Evolutionary conservation across 2,113 vertebrate genomes (phyloP).

Genomic region (cat (Felis catus)): DNA sequence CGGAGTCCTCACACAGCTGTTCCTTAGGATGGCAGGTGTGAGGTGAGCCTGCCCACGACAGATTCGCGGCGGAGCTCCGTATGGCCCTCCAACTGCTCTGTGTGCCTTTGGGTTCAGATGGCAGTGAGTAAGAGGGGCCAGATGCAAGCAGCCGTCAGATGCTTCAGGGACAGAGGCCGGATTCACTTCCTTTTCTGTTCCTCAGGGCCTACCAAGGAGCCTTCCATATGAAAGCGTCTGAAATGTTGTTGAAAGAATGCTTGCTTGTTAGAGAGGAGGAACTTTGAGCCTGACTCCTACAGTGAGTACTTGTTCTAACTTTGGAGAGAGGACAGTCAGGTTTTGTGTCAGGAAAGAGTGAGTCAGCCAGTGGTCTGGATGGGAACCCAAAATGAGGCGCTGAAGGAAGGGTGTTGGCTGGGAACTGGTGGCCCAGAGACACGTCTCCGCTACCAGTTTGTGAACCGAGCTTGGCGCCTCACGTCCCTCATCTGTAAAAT

Average conservation of each 20-base stretch:
- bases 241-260: neutral
- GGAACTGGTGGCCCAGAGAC: neutral
- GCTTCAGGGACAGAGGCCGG: neutral
- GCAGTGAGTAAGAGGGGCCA: neutral
- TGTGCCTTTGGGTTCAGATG: neutral
- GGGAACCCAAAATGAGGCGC: neutral
- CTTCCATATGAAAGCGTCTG: neutral
- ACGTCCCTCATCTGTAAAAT: neutral
- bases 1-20: neutral
- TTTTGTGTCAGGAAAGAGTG: slow-evolving; percentile 28
- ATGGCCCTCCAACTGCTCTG: neutral
- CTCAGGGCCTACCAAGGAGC: neutral
- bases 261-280: neutral
- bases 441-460: neutral
- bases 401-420: neutral
- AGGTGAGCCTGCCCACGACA: neutral
- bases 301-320: slow-evolving; percentile 37
- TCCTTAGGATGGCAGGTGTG: neutral
- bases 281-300: neutral
- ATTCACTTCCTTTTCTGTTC: neutral
- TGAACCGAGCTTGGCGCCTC: neutral
- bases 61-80: neutral
- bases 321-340: slow-evolving; percentile 36
- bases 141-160: fast-evolving
- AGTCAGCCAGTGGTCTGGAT: slow-evolving; percentile 27